Evolutionary conservation across 2,113 vertebrate genomes (phyloP).

Genomic region (Plestiodon gilberti): DNA sequence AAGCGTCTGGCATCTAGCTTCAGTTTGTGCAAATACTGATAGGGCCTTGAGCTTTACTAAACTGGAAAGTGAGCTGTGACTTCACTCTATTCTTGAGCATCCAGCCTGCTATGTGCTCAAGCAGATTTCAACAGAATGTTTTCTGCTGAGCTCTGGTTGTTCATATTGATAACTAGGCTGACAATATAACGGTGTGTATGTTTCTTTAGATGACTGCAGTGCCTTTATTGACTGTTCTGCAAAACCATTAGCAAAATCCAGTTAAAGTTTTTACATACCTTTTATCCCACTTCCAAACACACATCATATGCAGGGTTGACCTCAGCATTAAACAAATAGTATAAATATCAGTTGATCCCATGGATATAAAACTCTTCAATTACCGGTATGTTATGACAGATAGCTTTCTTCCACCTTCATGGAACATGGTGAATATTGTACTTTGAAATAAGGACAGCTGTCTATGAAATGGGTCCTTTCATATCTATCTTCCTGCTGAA

Average conservation of each 20-base stretch:
- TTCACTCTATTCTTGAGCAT: neutral
- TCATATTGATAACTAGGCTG: neutral
- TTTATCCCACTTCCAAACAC: neutral
- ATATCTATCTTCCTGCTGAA: too few relatives aligned
- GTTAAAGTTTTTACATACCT: slow-evolving; percentile 2
- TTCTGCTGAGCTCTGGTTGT: slow-evolving; percentile 4
- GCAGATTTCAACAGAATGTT: neutral
- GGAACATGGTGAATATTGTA: too few relatives aligned
- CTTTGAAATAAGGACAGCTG: too few relatives aligned
- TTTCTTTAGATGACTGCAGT: slow-evolving; percentile 6
- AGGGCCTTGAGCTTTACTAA: slow-evolving; percentile 21
- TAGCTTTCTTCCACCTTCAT: too few relatives aligned
- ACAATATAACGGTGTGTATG: rapidly evolving
- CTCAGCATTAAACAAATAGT: too few relatives aligned
- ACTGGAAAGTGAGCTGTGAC: slow-evolving; percentile 11
- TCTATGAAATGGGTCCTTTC: too few relatives aligned
- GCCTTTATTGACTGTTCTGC: neutral
- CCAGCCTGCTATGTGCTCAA: neutral
- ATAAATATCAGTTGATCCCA: too few relatives aligned
- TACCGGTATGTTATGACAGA: too few relatives aligned
- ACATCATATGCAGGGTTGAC: neutral
- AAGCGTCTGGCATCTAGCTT: neutral
- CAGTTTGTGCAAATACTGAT: slow-evolving; percentile 15
- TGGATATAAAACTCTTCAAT: too few relatives aligned
- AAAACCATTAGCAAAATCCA: neutral